Conservation (phyloP, 2,113 vertebrate species). For the Brienomyrus brachyistius region DNA sequence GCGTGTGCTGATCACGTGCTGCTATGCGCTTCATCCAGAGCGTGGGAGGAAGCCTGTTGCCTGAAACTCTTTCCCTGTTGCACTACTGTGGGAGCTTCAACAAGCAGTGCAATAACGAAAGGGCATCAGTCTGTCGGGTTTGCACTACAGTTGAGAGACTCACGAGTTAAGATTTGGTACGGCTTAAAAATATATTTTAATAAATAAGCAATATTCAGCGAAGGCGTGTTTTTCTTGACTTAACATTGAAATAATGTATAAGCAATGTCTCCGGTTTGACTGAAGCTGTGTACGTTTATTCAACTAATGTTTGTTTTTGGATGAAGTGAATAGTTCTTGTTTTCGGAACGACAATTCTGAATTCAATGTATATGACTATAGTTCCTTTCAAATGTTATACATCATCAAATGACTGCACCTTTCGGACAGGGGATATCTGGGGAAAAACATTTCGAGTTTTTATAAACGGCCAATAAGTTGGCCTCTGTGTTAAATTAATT, state of each 20-base stretch:
- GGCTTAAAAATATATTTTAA: background rate
- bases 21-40: background rate
- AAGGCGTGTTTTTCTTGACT: background rate
- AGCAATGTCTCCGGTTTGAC: background rate
- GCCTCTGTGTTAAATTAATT: background rate
- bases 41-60: conserved; percentile 42
- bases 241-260: background rate
- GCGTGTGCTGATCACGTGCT: background rate
- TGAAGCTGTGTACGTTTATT: background rate
- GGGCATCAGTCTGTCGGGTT: conserved; percentile 72
- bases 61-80: conserved; percentile 90
- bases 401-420: background rate
- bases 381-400: background rate
- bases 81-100: conserved; percentile 79
- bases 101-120: conserved; percentile 96
- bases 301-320: background rate
- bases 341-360: background rate
- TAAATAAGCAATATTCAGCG: background rate
- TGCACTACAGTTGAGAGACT: conserved; percentile 21
- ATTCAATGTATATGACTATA: background rate
- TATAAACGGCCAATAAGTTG: background rate
- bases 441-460: background rate
- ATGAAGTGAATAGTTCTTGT: background rate
- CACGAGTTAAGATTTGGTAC: background rate
- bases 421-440: background rate